Evolutionary conservation across 2,888 invertebrate species (phyloP).

Genomic region (Augochlorella aurata): DNA sequence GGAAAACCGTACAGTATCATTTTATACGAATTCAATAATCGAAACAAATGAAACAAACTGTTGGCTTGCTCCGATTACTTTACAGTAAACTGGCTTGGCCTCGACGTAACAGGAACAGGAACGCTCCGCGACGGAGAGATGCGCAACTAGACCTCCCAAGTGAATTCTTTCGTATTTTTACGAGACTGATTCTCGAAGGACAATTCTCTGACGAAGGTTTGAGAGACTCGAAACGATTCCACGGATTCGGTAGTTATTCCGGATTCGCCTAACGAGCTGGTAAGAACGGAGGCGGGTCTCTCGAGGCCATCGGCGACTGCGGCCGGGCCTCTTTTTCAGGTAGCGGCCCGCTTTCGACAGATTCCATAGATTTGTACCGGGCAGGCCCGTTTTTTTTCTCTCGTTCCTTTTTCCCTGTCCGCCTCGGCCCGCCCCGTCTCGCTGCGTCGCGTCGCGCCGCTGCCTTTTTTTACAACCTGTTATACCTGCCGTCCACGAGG

Average conservation of each 20-base stretch:
- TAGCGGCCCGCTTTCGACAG: slow-evolving; percentile 62
- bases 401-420: slow-evolving; percentile 13
- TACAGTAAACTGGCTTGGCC: no score
- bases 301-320: background rate
- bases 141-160: background rate
- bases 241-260: slow-evolving; percentile 14
- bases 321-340: slow-evolving; percentile 51
- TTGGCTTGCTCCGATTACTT: no score
- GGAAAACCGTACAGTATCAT: no score
- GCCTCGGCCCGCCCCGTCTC: background rate
- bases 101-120: no score
- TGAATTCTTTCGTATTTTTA: background rate
- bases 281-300: background rate
- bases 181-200: background rate
- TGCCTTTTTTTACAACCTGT: slow-evolving; percentile 40
- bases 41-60: no score
- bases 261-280: slow-evolving; percentile 4
- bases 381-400: slow-evolving; percentile 27
- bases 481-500: slow-evolving; percentile 47
- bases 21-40: no score
- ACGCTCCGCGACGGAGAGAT: no score
- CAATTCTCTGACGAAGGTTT: background rate
- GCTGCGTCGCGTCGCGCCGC: background rate
- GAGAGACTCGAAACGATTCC: background rate
- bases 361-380: slow-evolving; percentile 68